phyloP scores from a whole-genome alignment of 2,113 vertebrate species.

The Gyps fulvus region DNA sequence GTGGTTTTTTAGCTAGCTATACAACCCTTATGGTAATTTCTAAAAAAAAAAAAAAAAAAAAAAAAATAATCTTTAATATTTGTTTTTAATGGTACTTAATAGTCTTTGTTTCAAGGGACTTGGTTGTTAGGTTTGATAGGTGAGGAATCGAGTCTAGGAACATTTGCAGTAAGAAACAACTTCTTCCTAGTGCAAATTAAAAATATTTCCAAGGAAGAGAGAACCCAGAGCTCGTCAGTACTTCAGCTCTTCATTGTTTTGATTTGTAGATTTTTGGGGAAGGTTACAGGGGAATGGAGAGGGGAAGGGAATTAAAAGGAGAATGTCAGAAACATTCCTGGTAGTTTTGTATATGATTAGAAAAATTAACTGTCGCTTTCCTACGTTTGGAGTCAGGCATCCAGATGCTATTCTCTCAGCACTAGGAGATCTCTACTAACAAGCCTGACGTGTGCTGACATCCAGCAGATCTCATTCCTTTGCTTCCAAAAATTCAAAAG shows the following conservation, averaged over 20 bases:
- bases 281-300: background rate
- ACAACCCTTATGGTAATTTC: background rate
- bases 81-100: background rate
- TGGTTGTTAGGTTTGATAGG: background rate
- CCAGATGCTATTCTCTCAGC: background rate
- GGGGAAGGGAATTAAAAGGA: background rate
- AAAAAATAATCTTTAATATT: background rate
- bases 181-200: background rate
- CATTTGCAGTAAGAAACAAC: background rate
- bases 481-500: conserved; percentile 2
- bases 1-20: background rate
- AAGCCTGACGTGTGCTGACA: conserved; percentile 44
- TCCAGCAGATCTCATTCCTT: conserved; percentile 53
- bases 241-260: background rate
- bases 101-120: background rate
- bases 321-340: conserved; percentile 42
- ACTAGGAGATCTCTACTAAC: background rate
- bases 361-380: conserved; percentile 51
- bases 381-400: background rate
- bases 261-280: background rate
- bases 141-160: background rate
- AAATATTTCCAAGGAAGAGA: background rate
- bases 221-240: background rate
- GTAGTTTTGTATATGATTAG: conserved; percentile 48
- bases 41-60: background rate